These are phyloP conservation scores for Paratilapia polleni DNA, from an alignment of 2,113 vertebrate genomes.

Conservation along the genomic window DNA sequence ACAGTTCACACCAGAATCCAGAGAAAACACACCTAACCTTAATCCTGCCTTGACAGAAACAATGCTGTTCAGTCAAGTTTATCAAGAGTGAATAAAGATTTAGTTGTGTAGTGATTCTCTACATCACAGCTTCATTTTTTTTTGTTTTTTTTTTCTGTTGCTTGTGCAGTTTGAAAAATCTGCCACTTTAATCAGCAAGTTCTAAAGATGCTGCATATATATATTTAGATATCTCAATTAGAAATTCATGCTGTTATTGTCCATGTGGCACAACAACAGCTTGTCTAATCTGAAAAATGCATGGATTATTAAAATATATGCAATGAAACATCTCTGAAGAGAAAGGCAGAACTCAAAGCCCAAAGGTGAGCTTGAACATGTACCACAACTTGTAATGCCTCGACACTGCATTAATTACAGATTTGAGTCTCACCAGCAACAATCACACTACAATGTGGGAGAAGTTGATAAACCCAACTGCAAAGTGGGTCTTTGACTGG, in stretches of 20 bases:
- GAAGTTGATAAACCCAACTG: constrained; percentile 33
- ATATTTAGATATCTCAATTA: background rate
- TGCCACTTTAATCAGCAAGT: background rate
- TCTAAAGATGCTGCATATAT: background rate
- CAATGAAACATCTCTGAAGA: constrained; percentile 18
- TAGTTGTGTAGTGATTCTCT: constrained; percentile 10
- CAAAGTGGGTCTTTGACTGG: constrained; percentile 25
- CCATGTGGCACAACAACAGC: background rate
- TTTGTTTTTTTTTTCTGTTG: background rate
- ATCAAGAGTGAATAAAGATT: constrained; percentile 15
- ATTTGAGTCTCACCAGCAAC: constrained; percentile 38
- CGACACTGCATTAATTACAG: constrained; percentile 43
- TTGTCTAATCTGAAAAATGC: background rate
- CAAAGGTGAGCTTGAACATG: background rate
- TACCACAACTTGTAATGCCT: constrained; percentile 9
- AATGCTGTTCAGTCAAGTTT: constrained; percentile 35
- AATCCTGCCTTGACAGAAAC: constrained; percentile 39
- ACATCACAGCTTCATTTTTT: constrained; percentile 15
- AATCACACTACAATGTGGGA: constrained; percentile 12
- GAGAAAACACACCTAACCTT: constrained; percentile 61
- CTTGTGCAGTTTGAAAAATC: background rate
- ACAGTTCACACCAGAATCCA: constrained; percentile 38
- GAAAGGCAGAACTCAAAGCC: constrained; percentile 15
- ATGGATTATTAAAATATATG: background rate
- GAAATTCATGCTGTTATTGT: background rate